Evolutionary conservation across 1,140 invertebrate species (phyloP), one percentile per base, ranked within the genome.

Genomic region (Drosophila kohkoa): DNA sequence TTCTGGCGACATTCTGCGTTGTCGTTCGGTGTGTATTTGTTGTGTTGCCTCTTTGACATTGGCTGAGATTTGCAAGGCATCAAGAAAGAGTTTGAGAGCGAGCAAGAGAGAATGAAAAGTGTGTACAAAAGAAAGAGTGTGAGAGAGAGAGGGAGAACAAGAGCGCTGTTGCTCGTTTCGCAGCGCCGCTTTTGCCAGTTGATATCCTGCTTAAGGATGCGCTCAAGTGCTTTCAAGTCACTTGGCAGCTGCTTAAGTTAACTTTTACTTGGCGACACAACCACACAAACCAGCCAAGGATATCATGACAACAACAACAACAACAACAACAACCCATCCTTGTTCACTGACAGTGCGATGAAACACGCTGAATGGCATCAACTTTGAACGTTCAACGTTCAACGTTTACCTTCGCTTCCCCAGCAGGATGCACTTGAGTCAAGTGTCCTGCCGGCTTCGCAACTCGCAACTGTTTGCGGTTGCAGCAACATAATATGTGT

Each of bases 141-240:
- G 8, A 51, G 4, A 32, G 4, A 67, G 28, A 35, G 5, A 25
- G 16, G 59, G 3, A 43, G 30, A 38, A 10, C n/a, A 1, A 51
- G 6, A 41, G 25, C 3, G 51, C 13, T 51, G 70, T 48, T 73
- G 81, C 75, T 79, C 75, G 80, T 88, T 88, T 80, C 20, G 35
- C 77, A 82, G 75, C 75, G 78, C 85, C 75, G 78, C 85, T 88
- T 83, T 89, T 88, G 85, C 85, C 86, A 89, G 85, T 89, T 89
- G 86, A 89, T 89, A 89, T 89, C 85, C 85, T 89, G 85, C 85
- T 89, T 89, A 89, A 89, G 85, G 85, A 89, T 89, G 85, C 85
- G 85, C 85, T 89, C 85, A 89, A 89, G 85, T 89, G 81, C 85
- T 89, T 89, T 89, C 85, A 79, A 89, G 85, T 85, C 85, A 89